Evolutionary conservation across 2,113 vertebrate genomes (phyloP), one percentile per base, ranked within the genome.

Genomic region (Triplophysa siluroides): DNA sequence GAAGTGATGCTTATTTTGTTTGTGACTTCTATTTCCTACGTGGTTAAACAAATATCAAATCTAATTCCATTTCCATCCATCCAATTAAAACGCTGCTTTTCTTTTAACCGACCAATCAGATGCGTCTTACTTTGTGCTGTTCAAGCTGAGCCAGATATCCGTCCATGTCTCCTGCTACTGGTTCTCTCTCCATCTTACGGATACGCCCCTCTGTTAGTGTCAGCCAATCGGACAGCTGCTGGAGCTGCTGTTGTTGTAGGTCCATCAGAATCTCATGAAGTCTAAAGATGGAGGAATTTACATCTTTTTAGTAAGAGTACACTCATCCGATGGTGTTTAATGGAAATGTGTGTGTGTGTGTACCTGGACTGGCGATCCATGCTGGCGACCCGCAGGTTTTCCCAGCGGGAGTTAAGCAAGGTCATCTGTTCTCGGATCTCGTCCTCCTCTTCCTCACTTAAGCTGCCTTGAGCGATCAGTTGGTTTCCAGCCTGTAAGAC

Each of bases 341-440:
- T 18, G 9, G 26, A 38, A 70, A 45, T 70, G 21, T 60, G 33
- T 14, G 58, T 9, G 41, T 45, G n/a, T 61, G 33, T 47, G n/a
- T 69, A 99, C 98, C 94, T 93, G 76, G 96, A 94, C 86, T 99
- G 98, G 16, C 98, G 93, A 86, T 96, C 95, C 98, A 99, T 99
- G 85, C 97, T 99, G n/a, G 91, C 94, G 77, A 99, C 94, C 23
- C 98, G 88, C 0, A 99, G 95, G 0, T 87, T 90, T 83, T 99
- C 98, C 98, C 98, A 99, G 75, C 98, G 93, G 0, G 95, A 95
- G 76, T 99, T 99, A 64, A 99, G 90, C 76, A 99, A 92, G 13
- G 85, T 92, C 98, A 99, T 99, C 87, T 99, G 98, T 76, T 98
- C 96, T 82, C 96, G 93, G 76, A 99, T 98, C 90, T 99, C 98